These are phyloP conservation scores for Heptranchias perlo DNA, from an alignment of 2,113 vertebrate genomes.

Conservation along the genomic window DNA sequence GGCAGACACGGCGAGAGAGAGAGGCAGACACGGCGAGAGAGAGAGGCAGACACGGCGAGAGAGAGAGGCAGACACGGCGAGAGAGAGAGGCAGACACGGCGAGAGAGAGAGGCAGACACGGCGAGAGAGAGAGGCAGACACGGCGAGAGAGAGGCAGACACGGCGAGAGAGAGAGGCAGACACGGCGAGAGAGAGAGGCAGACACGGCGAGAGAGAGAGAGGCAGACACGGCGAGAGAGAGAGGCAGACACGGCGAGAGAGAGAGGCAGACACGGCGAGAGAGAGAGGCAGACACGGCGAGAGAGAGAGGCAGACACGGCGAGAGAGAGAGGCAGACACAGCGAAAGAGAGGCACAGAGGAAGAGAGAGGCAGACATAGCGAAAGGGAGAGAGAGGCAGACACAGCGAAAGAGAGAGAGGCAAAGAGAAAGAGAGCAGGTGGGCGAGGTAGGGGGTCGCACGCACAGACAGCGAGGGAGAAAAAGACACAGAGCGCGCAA, in stretches of 20 bases:
- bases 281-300: neutral
- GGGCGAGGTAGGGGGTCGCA: too few relatives aligned
- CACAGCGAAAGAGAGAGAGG: neutral
- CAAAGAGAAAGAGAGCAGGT: neutral
- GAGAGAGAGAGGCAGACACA: neutral
- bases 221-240: too few relatives aligned
- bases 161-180: neutral
- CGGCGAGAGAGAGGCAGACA: too few relatives aligned
- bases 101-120: too few relatives aligned
- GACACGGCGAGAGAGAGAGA: too few relatives aligned
- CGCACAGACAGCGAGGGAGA: too few relatives aligned
- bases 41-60: neutral
- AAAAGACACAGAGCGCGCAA: neutral
- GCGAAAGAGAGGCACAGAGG: neutral
- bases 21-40: neutral
- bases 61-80: too few relatives aligned
- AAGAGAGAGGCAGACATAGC: neutral
- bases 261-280: too few relatives aligned
- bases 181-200: neutral
- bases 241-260: neutral
- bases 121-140: neutral
- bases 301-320: too few relatives aligned
- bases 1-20: too few relatives aligned
- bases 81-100: neutral
- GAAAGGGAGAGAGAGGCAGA: neutral